Percentiles rank a stretch among this genome's conserved stretches.
phyloP scores from a whole-genome alignment of 1,140 invertebrate species.

The Gryon sp. region DNA sequence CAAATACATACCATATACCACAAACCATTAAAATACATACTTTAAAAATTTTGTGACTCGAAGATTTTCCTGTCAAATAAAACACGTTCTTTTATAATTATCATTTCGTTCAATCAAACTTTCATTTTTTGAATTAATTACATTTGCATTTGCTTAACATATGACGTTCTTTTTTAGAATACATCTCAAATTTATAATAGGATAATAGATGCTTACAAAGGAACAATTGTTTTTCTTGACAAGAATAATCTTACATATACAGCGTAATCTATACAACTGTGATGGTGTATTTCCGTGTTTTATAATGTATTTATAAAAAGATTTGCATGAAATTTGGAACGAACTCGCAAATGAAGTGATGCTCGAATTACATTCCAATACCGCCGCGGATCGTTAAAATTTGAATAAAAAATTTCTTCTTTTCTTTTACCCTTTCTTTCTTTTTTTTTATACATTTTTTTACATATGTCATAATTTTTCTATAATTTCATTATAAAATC shows the following conservation, averaged over 20 bases:
- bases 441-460: conserved; percentile 50
- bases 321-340: conserved; percentile 26
- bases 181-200: too few relatives aligned
- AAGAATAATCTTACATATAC: conserved; percentile 48
- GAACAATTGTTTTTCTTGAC: conserved; percentile 37
- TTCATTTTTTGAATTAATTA: too few relatives aligned
- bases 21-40: conserved; percentile 80
- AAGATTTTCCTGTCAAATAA: conserved; percentile 43
- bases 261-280: conserved; percentile 60
- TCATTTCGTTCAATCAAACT: not conserved
- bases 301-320: conserved; percentile 58
- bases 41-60: conserved; percentile 71
- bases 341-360: conserved; percentile 25
- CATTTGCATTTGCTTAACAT: too few relatives aligned
- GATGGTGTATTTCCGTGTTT: conserved; percentile 61
- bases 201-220: too few relatives aligned
- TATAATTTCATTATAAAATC: conserved; percentile 62
- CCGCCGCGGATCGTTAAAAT: conserved; percentile 2
- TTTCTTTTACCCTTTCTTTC: not conserved
- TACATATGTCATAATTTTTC: conserved; percentile 30
- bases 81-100: conserved; percentile 16
- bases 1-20: conserved; percentile 80
- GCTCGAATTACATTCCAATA: conserved; percentile 32
- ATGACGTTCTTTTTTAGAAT: too few relatives aligned
- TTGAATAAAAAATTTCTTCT: conserved; percentile 9